Percentiles rank a stretch among this genome's conserved stretches.
phyloP scores from a whole-genome alignment of 2,113 vertebrate species.

The Pelecanus crispus region DNA sequence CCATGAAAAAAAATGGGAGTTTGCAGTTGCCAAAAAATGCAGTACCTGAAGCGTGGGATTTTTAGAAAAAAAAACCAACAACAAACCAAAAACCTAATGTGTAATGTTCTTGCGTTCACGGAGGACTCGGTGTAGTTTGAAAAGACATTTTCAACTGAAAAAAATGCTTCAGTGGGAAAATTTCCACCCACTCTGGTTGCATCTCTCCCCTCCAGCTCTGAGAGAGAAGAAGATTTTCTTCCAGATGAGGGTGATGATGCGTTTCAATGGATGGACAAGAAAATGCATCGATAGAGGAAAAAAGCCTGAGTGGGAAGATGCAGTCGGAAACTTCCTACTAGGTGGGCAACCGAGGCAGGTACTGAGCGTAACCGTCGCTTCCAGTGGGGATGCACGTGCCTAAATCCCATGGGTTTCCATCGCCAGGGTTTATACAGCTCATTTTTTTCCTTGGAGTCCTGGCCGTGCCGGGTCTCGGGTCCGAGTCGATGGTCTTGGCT shows the following conservation, averaged over 20 bases:
- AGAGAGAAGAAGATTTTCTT: neutral
- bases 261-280: neutral
- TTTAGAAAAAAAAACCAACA: neutral
- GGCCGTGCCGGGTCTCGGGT: neutral
- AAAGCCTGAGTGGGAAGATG: neutral
- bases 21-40: neutral
- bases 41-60: neutral
- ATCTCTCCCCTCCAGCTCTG: neutral
- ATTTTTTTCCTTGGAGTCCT: neutral
- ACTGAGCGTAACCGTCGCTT: neutral
- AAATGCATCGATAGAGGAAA: neutral
- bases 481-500: neutral
- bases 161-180: neutral
- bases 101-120: neutral
- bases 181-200: neutral
- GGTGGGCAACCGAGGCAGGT: neutral
- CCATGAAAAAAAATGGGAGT: neutral
- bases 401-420: rapidly evolving
- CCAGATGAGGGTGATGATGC: neutral
- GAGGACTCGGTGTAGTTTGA: neutral
- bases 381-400: neutral
- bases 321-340: neutral
- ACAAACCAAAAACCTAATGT: neutral
- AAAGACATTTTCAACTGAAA: neutral
- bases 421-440: rapidly evolving